These are phyloP conservation scores for Tipula vernalis DNA, from an alignment of 2,888 invertebrate genomes.

Conservation along the genomic window DNA sequence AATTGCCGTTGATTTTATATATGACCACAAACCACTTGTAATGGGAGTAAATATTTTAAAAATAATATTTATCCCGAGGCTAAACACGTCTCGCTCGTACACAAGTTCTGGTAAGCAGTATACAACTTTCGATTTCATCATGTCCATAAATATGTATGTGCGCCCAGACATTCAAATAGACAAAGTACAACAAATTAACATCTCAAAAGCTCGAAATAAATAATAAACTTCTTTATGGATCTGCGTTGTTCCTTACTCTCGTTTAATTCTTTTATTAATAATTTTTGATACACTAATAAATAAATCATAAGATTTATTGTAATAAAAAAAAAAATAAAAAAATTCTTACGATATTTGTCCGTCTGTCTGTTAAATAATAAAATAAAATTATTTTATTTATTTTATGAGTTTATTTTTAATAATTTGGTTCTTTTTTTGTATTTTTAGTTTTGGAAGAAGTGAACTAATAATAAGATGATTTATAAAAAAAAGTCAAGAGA, in stretches of 20 bases:
- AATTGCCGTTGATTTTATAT: not conserved
- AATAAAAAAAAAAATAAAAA: not conserved
- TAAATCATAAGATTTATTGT: not conserved
- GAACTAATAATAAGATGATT: not conserved
- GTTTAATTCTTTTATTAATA: not conserved
- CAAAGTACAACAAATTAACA: not conserved
- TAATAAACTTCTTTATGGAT: not conserved
- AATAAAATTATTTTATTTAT: not conserved
- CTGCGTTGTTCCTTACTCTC: not conserved
- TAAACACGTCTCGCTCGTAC: too few relatives aligned
- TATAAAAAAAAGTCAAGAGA: not conserved
- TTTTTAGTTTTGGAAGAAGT: not conserved
- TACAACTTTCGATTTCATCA: not conserved
- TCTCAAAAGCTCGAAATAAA: not conserved
- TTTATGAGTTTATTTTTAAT: not conserved
- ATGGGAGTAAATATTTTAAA: too few relatives aligned
- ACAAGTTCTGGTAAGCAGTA: not conserved
- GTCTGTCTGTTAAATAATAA: not conserved
- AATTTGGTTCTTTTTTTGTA: not conserved
- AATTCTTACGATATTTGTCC: not conserved
- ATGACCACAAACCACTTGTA: not conserved
- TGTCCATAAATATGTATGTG: not conserved
- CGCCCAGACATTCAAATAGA: not conserved
- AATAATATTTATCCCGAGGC: not conserved
- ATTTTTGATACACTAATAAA: not conserved